Percentiles rank a stretch among this genome's conserved stretches.
phyloP scores from a whole-genome alignment of 2,113 vertebrate genomes.

The Zosterops hypoxanthus region DNA sequence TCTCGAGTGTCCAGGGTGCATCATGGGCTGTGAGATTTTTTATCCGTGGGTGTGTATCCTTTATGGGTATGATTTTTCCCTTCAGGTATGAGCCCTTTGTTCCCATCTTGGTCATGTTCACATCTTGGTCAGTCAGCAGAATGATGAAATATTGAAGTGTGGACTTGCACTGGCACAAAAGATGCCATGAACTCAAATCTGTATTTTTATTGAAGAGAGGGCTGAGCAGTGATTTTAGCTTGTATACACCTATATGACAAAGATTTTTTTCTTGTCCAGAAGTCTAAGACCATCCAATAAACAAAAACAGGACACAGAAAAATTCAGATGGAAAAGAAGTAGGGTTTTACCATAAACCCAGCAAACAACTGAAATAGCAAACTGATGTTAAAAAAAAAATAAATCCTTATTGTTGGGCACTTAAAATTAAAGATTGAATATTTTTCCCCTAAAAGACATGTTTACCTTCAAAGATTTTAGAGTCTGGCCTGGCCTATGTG shows the following conservation, averaged over 20 bases:
- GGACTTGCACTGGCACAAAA: neutral
- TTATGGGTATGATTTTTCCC: neutral
- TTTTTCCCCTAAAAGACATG: neutral
- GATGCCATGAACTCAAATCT: neutral
- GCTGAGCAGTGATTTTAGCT: neutral
- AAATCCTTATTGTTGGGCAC: neutral
- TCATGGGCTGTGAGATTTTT: neutral
- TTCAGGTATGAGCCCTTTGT: neutral
- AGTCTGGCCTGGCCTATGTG: neutral
- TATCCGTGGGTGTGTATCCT: neutral
- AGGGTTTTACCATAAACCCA: neutral
- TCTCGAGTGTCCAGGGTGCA: neutral
- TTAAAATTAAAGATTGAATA: neutral
- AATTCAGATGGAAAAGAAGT: neutral
- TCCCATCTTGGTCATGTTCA: constrained; percentile 26
- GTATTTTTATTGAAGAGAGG: neutral
- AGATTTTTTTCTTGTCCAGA: neutral
- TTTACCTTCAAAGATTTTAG: neutral
- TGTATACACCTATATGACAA: neutral
- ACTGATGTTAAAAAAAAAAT: neutral
- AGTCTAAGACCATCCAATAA: neutral
- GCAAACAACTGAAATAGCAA: neutral
- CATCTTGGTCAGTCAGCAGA: constrained; percentile 10
- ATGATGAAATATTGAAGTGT: neutral
- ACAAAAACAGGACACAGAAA: neutral